Base-by-base conservation (phyloP, 2,113 vertebrate species). In the Struthidea cinerea region DNA sequence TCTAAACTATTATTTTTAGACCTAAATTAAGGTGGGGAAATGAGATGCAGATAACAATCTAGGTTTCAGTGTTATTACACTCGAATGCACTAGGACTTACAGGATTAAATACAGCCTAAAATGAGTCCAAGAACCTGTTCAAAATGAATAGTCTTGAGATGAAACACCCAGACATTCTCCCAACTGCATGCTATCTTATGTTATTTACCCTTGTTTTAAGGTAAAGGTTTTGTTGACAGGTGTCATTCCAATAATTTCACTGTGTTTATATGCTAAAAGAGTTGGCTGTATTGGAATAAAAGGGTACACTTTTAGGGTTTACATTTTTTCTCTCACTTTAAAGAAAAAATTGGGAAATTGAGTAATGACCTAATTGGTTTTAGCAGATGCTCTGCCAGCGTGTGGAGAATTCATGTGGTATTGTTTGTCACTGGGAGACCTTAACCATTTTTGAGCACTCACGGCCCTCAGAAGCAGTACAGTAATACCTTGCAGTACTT, bases 1-100 rank as follows among this genome's bases (percentile, higher is more conserved):
- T 95, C 74, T 46, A 78, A 95, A 87, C 86, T 97, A 89, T 96
- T 97, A 89, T 97, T 96, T 94, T 96, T 95, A 96, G 73, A 70
- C 69, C 64, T 89, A 92, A 97, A 95, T 95, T 94, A 96, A 96
- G 80, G 73, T 69, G 68, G 55, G 61, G 18, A 96, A 97, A 94
- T 95, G 63, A 96, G 76, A 95, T 93, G 84, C 85, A 92, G 87
- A 92, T 82, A 96, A 89, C 80, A 90, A 92, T 89, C 79, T 69
- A 89, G 53, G 24, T 87, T 93, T 92, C 84, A 49, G 33, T 41
- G 39, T 90, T 82, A 77, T 89, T 91, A 37, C 19, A 73, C 19
- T 52, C 23, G 23, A 90, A 92, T 2, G 4, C 30, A 30, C 49
- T 56, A 93, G 64, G 81, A 92, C 32, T 78, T 71, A 70, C 15